Base-by-base conservation (phyloP, 2,888 invertebrate species). In the Platerodrilus igneus region DNA sequence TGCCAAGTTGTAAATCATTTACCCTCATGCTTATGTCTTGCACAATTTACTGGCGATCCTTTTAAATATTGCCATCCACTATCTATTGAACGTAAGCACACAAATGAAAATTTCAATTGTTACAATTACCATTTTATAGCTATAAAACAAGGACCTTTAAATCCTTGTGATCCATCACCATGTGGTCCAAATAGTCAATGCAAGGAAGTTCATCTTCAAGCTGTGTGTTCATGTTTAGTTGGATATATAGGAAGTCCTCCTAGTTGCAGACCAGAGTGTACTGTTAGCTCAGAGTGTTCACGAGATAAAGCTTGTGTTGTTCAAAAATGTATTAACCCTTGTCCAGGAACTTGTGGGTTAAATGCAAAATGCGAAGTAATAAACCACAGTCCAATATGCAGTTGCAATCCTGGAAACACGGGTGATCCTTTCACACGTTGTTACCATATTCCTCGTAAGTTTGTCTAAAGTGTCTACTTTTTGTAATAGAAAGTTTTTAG, bases 391-490 rank as follows among this genome's bases (percentile, higher is more conserved):
- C 76, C 77, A 2, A 71, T 73, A 41, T 76, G 80, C 56, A 70
- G 74, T 14, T 85, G 85, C 56, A 65, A 69, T 67, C 63, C 69
- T 17, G 79, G 79, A 3, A 78, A 76, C 48, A 75, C 73, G 4
- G 85, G 85, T 8, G 81, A 85, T 71, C 82, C 85, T 34, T 82
- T 83, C 55, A 73, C 73, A n/a, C 73, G 75, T 38, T 85, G 84
- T 53, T 51, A 43, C 9, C 33, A 16, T 10, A 31, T 45, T 15
- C 41, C 43, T 37, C 34, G 48, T 51, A 42, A 44, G 41, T 13
- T 4, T n/a, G n/a, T n/a, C n/a, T 37, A 41, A 5, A 65, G 63
- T 66, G 48, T n/a, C n/a, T n/a, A n/a, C n/a, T n/a, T n/a, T n/a
- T n/a, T n/a, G n/a, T n/a, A n/a, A n/a, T n/a, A n/a, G n/a, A n/a